phyloP scores from a whole-genome alignment of 2,888 invertebrate species.

The Idaea straminata region DNA sequence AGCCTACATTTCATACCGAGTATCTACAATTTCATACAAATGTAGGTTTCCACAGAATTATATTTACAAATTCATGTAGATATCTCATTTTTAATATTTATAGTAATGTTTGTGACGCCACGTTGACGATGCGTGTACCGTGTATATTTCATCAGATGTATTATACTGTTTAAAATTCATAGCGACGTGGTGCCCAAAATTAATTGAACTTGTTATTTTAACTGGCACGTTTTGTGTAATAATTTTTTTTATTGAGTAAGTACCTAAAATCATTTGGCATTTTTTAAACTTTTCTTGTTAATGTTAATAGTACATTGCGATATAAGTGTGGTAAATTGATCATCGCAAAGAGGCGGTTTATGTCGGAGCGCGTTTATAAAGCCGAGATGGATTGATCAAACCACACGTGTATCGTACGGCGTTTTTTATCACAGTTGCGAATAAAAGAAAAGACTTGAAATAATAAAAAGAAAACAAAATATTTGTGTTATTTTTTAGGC shows the following conservation, averaged over 20 bases:
- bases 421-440: too few relatives aligned
- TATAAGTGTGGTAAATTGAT: too few relatives aligned
- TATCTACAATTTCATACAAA: not conserved
- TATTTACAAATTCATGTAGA: slow-evolving; percentile 1
- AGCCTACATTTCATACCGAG: not conserved
- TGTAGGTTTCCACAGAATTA: not conserved
- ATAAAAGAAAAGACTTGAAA: too few relatives aligned
- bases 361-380: too few relatives aligned
- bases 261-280: too few relatives aligned
- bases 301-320: too few relatives aligned
- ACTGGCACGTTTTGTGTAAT: not conserved
- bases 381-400: too few relatives aligned
- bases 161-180: not conserved
- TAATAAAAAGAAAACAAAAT: too few relatives aligned
- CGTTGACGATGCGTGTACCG: not conserved
- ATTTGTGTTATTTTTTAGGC: too few relatives aligned
- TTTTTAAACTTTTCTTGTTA: too few relatives aligned
- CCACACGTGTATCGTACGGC: too few relatives aligned
- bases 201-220: not conserved
- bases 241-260: not conserved
- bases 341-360: too few relatives aligned
- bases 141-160: not conserved
- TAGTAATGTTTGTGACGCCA: not conserved
- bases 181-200: not conserved
- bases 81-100: slow-evolving; percentile 1